A percentile compares a stretch with the other conserved stretches of the same genome.
Evolutionary conservation across 2,797 vertebrate genomes (phyloP).

Genomic region (Phalloptychus januarius): DNA sequence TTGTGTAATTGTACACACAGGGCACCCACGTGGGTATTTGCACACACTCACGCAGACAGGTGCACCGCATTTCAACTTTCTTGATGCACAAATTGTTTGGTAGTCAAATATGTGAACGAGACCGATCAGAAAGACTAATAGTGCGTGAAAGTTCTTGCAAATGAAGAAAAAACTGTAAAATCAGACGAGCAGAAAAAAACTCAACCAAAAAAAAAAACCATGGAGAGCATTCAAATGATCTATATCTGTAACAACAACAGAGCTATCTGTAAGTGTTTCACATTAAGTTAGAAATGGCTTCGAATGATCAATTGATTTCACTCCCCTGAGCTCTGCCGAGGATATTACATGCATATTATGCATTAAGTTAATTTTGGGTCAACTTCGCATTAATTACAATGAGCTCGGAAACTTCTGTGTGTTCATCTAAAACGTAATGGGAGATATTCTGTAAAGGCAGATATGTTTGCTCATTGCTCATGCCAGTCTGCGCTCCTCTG

Average conservation of each 20-base stretch:
- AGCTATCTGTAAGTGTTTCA: conserved; percentile 60
- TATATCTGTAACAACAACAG: conserved; percentile 63
- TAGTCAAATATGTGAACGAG: conserved; percentile 73
- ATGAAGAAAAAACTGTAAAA: conserved; percentile 66
- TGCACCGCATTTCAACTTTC: conserved; percentile 67
- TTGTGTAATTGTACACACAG: conserved; percentile 77
- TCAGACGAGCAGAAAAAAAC: conserved; percentile 43
- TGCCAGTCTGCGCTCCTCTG: conserved; percentile 30
- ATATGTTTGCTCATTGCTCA: conserved; percentile 47
- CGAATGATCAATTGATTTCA: conserved; percentile 68
- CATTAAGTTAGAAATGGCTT: conserved; percentile 60
- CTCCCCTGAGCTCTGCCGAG: conserved; percentile 54
- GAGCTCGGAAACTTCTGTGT: conserved; percentile 48
- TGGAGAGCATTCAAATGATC: conserved; percentile 58
- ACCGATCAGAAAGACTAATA: conserved; percentile 59
- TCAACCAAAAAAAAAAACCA: conserved; percentile 2
- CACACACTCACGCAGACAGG: conserved; percentile 52
- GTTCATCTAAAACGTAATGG: conserved; percentile 56
- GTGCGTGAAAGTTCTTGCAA: conserved; percentile 68
- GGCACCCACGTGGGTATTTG: conserved; percentile 44
- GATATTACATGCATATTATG: conserved; percentile 74
- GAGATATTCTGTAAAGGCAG: conserved; percentile 31
- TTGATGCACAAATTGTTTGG: conserved; percentile 70
- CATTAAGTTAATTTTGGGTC: conserved; percentile 72
- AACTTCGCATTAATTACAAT: conserved; percentile 68